Conservation (phyloP, 2,888 invertebrate genomes). For the Drosophila paramelanica region DNA sequence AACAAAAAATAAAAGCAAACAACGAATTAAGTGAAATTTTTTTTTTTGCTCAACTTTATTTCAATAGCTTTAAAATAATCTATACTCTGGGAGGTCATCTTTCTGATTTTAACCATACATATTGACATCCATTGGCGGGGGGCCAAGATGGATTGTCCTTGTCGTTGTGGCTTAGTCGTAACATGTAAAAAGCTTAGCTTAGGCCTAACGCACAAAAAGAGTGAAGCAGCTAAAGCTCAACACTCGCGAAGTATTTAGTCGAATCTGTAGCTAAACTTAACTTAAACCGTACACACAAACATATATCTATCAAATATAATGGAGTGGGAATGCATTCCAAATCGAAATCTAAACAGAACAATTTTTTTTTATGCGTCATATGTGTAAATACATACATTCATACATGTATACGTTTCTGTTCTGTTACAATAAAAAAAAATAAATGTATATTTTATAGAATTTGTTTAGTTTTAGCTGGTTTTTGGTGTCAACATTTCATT, state of each 20-base stretch:
- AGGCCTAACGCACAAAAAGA: constrained; percentile 58
- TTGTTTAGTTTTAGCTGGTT: constrained; percentile 29
- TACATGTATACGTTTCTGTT: constrained; percentile 6
- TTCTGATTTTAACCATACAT: constrained; percentile 16
- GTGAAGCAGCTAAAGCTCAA: constrained; percentile 15
- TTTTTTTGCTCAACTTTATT: constrained; percentile 42
- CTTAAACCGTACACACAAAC: constrained; percentile 29
- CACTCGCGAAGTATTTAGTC: constrained; percentile 44
- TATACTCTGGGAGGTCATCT: constrained; percentile 24
- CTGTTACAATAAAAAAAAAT: constrained; percentile 1
- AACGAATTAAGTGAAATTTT: constrained; percentile 5
- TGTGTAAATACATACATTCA: constrained; percentile 3
- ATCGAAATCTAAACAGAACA: constrained; percentile 32
- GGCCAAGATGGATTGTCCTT: constrained; percentile 12
- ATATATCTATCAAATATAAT: constrained; percentile 9
- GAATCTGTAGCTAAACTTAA: constrained; percentile 33
- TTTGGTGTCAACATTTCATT: constrained; percentile 42
- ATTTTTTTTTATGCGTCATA: constrained; percentile 11
- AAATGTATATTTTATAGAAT: constrained; percentile 8
- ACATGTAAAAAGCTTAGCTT: constrained; percentile 69
- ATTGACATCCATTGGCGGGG: constrained; percentile 28
- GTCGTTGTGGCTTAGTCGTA: constrained; percentile 33
- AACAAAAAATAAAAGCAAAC: not conserved
- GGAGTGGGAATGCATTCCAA: constrained; percentile 53
- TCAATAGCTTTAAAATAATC: constrained; percentile 35